Conservation (phyloP, 2,113 vertebrate genomes). For the Dasyornis broadbenti region DNA sequence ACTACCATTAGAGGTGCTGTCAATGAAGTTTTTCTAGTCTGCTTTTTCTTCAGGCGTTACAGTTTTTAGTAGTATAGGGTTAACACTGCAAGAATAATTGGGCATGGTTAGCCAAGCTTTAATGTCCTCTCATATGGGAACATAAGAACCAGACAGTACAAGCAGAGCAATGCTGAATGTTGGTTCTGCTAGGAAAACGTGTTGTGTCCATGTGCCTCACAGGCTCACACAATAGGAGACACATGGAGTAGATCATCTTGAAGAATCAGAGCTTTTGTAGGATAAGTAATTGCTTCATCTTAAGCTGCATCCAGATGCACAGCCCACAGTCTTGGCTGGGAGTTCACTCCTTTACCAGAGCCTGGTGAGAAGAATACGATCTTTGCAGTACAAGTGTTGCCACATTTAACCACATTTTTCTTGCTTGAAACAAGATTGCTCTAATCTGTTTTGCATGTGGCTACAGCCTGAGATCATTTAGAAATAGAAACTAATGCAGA, state of each 20-base stretch:
- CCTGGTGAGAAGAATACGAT: neutral
- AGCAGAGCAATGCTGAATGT: neutral
- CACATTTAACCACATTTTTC: neutral
- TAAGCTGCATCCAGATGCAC: neutral
- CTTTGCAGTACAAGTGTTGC: neutral
- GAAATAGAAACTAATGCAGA: neutral
- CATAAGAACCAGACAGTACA: neutral
- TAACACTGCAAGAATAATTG: neutral
- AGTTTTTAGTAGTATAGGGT: neutral
- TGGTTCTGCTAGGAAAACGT: neutral
- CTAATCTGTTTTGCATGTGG: neutral
- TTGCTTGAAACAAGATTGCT: neutral
- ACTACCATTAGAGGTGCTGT: neutral
- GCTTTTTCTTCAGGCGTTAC: neutral
- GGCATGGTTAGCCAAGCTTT: neutral
- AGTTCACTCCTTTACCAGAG: neutral
- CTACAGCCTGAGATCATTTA: neutral
- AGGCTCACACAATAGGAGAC: neutral
- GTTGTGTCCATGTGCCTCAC: conserved; percentile 16
- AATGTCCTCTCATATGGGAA: neutral
- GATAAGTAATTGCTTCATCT: conserved; percentile 38
- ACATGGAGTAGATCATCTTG: neutral
- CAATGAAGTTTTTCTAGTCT: neutral
- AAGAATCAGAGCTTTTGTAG: conserved; percentile 11
- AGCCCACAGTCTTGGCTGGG: neutral